Evolutionary conservation across 30 jellyfish, hydroid and myxozoan species (phyloP).

Genomic region (Aurelia sp.): DNA sequence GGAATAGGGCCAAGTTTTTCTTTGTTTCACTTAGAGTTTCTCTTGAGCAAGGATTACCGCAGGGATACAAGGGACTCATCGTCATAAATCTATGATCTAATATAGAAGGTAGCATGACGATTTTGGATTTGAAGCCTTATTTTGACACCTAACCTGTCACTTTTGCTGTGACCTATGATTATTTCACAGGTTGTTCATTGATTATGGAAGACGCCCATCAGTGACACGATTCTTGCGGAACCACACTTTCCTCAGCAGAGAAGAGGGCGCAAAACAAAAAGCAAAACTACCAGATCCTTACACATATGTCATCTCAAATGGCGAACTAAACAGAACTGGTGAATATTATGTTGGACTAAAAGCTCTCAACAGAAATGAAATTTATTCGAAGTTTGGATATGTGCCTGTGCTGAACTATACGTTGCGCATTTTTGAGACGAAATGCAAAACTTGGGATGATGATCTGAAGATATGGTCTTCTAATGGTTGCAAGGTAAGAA

Average conservation of each 20-base stretch:
- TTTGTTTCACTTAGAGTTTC: no score
- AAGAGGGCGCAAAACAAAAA: slow-evolving; percentile 37
- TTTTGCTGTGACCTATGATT: no score
- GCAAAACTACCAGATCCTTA: slow-evolving; percentile 82
- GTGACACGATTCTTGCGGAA: slow-evolving; percentile 34
- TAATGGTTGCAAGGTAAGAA: slow-evolving; percentile 79
- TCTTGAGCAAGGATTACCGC: no score
- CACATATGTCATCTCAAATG: slow-evolving; percentile 63
- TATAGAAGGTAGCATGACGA: no score
- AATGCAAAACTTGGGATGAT: slow-evolving; percentile 95
- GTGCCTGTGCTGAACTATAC: slow-evolving; percentile 77
- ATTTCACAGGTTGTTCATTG: slow-evolving; percentile 16
- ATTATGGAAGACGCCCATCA: slow-evolving; percentile 77
- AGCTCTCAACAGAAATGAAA: slow-evolving; percentile 45
- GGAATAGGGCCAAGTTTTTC: no score
- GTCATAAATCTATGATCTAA: no score
- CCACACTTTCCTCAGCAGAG: slow-evolving; percentile 69
- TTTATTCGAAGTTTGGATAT: slow-evolving; percentile 67
- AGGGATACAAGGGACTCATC: no score
- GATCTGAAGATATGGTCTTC: slow-evolving; percentile 71
- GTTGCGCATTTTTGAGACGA: slow-evolving; percentile 73
- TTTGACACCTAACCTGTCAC: no score
- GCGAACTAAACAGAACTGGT: slow-evolving; percentile 83
- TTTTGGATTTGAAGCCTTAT: no score
- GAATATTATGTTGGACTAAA: slow-evolving; percentile 83